phyloP scores from a whole-genome alignment of 2,888 invertebrate species.

The Oegoconia quadripuncta region DNA sequence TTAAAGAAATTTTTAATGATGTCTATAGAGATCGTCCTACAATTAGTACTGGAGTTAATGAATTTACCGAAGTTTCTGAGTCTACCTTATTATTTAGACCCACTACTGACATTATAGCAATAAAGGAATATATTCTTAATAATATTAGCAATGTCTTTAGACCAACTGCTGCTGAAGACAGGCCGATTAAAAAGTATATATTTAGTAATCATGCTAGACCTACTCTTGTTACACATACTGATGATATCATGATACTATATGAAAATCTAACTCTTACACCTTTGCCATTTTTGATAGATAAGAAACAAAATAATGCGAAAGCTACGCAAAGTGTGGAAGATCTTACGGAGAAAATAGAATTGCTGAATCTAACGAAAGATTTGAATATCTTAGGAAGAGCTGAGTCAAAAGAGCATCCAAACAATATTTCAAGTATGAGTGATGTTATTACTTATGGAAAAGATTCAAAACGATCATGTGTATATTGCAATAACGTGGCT shows the following conservation, averaged over 20 bases:
- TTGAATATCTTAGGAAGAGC: slow-evolving; percentile 26
- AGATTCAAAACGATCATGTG: slow-evolving; percentile 40
- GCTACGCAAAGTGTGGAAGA: slow-evolving; percentile 9
- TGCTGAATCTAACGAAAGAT: slow-evolving; percentile 28
- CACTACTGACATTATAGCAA: slow-evolving; percentile 9
- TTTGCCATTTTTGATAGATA: slow-evolving; percentile 22
- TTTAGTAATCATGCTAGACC: not conserved
- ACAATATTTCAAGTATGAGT: slow-evolving; percentile 8
- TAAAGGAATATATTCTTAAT: not conserved
- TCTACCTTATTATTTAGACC: slow-evolving; percentile 11
- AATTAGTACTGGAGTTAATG: not conserved
- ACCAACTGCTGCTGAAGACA: too few species aligned
- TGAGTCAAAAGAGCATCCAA: slow-evolving; percentile 7
- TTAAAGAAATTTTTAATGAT: slow-evolving; percentile 48
- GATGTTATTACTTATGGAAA: slow-evolving; percentile 2
- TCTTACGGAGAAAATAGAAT: slow-evolving; percentile 20
- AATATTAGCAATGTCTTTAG: too few species aligned
- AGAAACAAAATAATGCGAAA: slow-evolving; percentile 18
- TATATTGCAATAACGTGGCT: slow-evolving; percentile 49
- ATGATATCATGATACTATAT: slow-evolving; percentile 21
- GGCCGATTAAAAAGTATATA: not conserved
- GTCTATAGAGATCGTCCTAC: slow-evolving; percentile 19
- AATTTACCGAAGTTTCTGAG: not conserved
- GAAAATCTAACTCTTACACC: slow-evolving; percentile 31
- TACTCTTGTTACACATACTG: slow-evolving; percentile 13